Base-by-base conservation (phyloP, 37 sponge, comb jelly and placozoan species). In the Axinella damicornis region DNA sequence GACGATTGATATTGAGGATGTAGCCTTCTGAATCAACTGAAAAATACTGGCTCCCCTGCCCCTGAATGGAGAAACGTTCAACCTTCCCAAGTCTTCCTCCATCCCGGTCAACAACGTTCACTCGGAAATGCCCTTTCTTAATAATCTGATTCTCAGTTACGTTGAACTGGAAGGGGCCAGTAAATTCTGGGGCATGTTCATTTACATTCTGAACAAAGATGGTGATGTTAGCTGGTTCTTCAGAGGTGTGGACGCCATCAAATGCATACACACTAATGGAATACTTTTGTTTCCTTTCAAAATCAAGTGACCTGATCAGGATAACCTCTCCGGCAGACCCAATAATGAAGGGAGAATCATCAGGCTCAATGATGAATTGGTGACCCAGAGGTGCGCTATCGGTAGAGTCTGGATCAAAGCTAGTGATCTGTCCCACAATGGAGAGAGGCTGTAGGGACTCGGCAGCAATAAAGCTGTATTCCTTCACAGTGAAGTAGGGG, bases 201-300 rank as follows among this genome's bases (percentile, higher is more conserved):
- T 90, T 90, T 16, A 81, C 75, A 68, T 84, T 80, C 34, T 71
- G 61, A 22, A 90, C 76, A 12, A 41, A 28, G 32, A 90, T 57
- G 1, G 54, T 80, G 38, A 90, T 53, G 9, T 62, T 74, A 35
- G 86, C 73, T 5, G 81, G 34, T 19, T 59, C 64, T 2, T 35
- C 21, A n/a, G 91, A 80, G 13, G n/a, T 32, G 30, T 70, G 71
- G 15, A 70, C 22, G 24, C 91, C 91, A 90, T 90, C 91, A 85
- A 58, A 85, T 2, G 69, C 85, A 53, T 32, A 31, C 25, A 90
- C 81, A 53, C 25, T 46, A 41, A 90, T 76, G 9, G 34, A 31
- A 16, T 74, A 76, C 24, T 19, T 30, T 41, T 73, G 21, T 5
- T 58, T 25, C 0, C 0, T 5, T 40, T 90, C 91, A 65, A 57